phyloP scores from a whole-genome alignment of 23 tunicate species.

The Pegea sp. region DNA sequence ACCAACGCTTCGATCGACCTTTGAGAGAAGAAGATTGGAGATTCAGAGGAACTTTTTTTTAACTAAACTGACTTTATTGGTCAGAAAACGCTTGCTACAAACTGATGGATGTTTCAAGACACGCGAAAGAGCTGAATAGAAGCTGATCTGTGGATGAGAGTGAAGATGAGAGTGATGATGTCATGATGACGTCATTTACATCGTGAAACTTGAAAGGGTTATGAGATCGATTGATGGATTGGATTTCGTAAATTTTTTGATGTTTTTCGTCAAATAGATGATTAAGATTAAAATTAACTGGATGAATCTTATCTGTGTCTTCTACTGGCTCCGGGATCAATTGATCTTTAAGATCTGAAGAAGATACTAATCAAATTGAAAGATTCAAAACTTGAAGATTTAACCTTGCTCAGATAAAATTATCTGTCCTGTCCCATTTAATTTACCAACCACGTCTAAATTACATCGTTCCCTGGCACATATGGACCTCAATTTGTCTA shows the following conservation, averaged over 20 bases:
- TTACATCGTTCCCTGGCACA: slow-evolving; percentile 56
- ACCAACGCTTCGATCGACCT: slow-evolving; percentile 67
- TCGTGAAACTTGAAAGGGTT: slow-evolving; percentile 2
- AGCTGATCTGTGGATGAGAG: slow-evolving; percentile 5
- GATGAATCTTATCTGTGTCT: slow-evolving; percentile 4
- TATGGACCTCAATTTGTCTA: slow-evolving; percentile 16
- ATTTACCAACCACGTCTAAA: slow-evolving; percentile 61
- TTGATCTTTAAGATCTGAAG: neutral
- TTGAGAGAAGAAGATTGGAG: neutral
- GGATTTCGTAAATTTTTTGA: slow-evolving; percentile 24
- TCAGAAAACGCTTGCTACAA: slow-evolving; percentile 63
- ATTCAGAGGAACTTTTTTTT: neutral
- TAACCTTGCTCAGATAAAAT: slow-evolving; percentile 40
- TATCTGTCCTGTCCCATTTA: slow-evolving; percentile 54
- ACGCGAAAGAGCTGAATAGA: slow-evolving; percentile 19
- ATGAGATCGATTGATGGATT: neutral
- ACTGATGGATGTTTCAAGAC: slow-evolving; percentile 63
- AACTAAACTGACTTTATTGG: slow-evolving; percentile 35
- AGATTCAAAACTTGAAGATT: too few relatives aligned
- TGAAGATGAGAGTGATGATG: neutral
- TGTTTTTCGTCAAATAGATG: slow-evolving; percentile 62
- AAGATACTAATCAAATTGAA: neutral
- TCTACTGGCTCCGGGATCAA: neutral
- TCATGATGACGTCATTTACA: neutral
- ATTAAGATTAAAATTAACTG: slow-evolving; percentile 55